A percentile compares a stretch with the other conserved stretches of the same genome.
phyloP scores from a whole-genome alignment of 92 coral and sea anemone species.

The Palythoa caribaeorum region DNA sequence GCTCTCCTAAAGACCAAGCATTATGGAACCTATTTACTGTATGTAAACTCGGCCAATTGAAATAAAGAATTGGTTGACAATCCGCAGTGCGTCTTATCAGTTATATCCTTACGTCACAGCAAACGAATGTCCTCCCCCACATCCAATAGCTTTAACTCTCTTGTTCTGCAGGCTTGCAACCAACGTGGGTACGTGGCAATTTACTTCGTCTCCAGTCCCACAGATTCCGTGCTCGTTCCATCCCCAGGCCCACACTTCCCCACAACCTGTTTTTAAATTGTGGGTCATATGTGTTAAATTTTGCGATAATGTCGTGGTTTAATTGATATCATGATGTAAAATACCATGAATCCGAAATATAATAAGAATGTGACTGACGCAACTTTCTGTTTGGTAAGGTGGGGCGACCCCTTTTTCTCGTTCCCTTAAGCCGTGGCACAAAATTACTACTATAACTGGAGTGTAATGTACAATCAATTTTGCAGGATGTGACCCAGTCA shows the following conservation, averaged over 20 bases:
- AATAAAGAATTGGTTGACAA: neutral
- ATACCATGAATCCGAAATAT: neutral
- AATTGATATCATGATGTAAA: too few species aligned
- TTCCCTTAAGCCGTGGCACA: too few species aligned
- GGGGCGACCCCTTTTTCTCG: too few species aligned
- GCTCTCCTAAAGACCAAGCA: too few species aligned
- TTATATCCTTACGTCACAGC: conserved; percentile 18
- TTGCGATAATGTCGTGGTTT: neutral
- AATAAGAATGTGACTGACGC: too few species aligned
- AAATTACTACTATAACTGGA: too few species aligned
- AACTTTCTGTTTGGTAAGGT: too few species aligned
- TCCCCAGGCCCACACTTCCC: conserved; percentile 79
- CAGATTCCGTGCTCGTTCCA: conserved; percentile 96
- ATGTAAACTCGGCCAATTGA: too few species aligned
- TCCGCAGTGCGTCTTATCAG: neutral
- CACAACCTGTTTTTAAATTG: conserved; percentile 52
- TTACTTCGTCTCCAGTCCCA: conserved; percentile 78
- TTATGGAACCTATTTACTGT: too few species aligned
- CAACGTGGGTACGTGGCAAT: conserved; percentile 63
- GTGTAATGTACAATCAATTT: too few species aligned
- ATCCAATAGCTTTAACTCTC: conserved; percentile 62
- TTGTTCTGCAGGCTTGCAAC: conserved; percentile 43
- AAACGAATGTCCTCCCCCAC: conserved; percentile 89
- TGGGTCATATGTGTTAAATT: neutral
- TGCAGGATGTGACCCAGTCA: too few species aligned